Evolutionary conservation across 2,888 invertebrate genomes (phyloP).

Genomic region (Coronaproctus castanopsis): DNA sequence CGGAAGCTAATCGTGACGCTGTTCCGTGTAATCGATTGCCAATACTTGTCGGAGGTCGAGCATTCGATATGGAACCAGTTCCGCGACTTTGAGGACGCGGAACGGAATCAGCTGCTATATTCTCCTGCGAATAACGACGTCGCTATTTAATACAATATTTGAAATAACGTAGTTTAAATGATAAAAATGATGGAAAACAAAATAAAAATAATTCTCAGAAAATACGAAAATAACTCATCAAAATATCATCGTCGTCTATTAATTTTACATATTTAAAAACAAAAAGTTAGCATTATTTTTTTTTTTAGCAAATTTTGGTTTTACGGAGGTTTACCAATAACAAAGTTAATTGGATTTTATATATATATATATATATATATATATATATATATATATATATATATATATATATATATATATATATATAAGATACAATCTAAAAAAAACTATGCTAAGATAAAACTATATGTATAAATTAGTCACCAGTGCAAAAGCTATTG

Average conservation of each 20-base stretch:
- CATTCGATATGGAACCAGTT: background rate
- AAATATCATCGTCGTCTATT: no score
- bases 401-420: background rate
- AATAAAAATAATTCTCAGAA: no score
- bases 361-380: background rate
- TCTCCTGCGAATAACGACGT: background rate
- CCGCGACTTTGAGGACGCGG: background rate
- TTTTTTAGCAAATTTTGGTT: no score
- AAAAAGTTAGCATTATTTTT: no score
- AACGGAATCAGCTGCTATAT: background rate
- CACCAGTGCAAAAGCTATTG: constrained; percentile 1
- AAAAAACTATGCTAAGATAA: background rate
- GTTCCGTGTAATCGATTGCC: constrained; percentile 19
- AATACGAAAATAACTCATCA: no score
- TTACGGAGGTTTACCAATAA: background rate
- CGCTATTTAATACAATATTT: no score
- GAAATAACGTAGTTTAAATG: no score
- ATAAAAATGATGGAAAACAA: no score
- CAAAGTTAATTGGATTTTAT: background rate
- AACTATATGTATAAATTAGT: background rate
- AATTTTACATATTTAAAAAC: no score
- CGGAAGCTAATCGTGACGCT: constrained; percentile 22
- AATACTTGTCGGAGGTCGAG: constrained; percentile 28
- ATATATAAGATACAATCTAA: background rate
- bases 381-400: background rate